phyloP scores from a whole-genome alignment of 2,113 vertebrate genomes.

The Psophia crepitans region DNA sequence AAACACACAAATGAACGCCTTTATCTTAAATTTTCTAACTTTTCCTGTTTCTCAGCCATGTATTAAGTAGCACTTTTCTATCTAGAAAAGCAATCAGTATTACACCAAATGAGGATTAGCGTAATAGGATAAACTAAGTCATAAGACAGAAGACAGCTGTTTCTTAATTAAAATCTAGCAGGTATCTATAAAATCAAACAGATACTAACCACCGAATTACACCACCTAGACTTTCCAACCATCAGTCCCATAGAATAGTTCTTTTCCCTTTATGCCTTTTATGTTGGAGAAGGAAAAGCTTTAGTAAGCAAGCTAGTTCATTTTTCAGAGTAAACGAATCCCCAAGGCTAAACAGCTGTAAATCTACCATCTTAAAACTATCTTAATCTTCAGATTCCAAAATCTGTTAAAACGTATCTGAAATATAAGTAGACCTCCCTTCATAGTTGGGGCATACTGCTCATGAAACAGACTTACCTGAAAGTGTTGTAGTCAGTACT shows the following conservation, averaged over 20 bases:
- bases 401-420: not conserved
- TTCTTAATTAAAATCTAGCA: slow-evolving; percentile 50
- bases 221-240: not conserved
- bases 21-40: slow-evolving; percentile 11
- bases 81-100: slow-evolving; percentile 43
- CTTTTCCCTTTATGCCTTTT: not conserved
- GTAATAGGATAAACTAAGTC: slow-evolving; percentile 23
- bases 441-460: not conserved
- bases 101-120: not conserved
- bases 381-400: not conserved
- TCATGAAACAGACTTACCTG: not conserved
- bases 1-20: not conserved
- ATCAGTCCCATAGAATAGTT: not conserved
- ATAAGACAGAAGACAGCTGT: not conserved
- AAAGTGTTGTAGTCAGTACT: not conserved
- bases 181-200: slow-evolving; percentile 10
- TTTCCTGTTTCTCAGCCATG: slow-evolving; percentile 34
- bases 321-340: not conserved
- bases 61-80: slow-evolving; percentile 15
- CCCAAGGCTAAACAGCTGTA: not conserved
- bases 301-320: not conserved
- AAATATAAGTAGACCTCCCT: not conserved
- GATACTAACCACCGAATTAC: not conserved
- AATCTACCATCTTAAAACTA: not conserved
- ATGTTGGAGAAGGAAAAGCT: not conserved